Evolutionary conservation across 2,113 vertebrate genomes (phyloP), one percentile per base, ranked within the genome.

Genomic region (Orthonyx spaldingii): DNA sequence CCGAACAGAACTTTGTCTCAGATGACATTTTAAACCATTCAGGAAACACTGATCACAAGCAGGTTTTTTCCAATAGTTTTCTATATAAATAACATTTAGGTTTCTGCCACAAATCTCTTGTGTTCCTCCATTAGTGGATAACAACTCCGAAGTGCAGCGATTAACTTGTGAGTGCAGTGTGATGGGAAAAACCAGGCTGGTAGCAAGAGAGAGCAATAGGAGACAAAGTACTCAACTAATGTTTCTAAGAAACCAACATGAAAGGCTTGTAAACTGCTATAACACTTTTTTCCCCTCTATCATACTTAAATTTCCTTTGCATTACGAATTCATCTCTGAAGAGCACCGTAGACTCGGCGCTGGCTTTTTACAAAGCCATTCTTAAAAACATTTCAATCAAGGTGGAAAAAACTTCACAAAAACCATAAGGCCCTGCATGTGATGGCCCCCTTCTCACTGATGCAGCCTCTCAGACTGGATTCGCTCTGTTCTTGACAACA

Each of bases 1-100:
- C 79, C 78, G 72, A 94, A 59, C 47, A 90, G 72, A 90, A 78
- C 60, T 63, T 75, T 37, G 60, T 71, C 64, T 94, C 32, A 1
- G 56, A 35, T 84, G 90, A 88, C 69, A 90, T 92, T 97, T 96
- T 59, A 86, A 95, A 77, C 37, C 42, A 33, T 46, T 69, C 50
- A 37, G 75, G 63, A 94, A 92, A 80, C 47, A 44, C 39, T 3
- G 41, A 44, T 52, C 78, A 66, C 63, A 80, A 63, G 39, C 8
- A 86, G 39, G 70, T 56, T 68, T 83, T 84, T 91, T 42, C 35
- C 87, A 65, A 22, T 61, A 66, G 24, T n/a, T 59, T 87, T 84
- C 81, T n/a, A 86, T 87, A 59, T 35, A 42, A 69, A 75, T 84
- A 52, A 53, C 55, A 63, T 30, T 63, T 69, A 77, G 21, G 49